Percentiles rank a stretch among this genome's conserved stretches.
Conservation (phyloP, 2,888 invertebrate species). For the Lepeophtheirus nordmannii region DNA sequence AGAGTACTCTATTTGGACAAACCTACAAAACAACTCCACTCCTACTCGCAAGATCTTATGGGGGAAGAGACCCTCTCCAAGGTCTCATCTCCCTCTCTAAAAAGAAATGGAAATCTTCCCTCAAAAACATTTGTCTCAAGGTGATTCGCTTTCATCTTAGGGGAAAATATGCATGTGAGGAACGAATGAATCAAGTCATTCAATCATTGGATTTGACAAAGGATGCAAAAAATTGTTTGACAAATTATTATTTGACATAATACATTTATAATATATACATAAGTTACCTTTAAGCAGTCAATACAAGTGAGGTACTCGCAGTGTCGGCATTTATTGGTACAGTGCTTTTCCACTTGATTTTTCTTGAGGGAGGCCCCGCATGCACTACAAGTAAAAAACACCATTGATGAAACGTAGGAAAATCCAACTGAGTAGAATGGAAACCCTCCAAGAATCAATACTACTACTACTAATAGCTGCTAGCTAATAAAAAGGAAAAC, state of each 20-base stretch:
- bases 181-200: background rate
- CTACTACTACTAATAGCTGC: no score
- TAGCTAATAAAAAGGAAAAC: no score
- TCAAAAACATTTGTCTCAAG: background rate
- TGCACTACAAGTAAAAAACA: slow-evolving; percentile 77
- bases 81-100: no score
- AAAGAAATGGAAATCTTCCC: background rate
- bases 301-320: slow-evolving; percentile 66
- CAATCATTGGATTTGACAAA: background rate
- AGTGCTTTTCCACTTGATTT: slow-evolving; percentile 74
- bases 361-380: slow-evolving; percentile 85
- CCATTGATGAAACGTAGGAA: slow-evolving; percentile 46
- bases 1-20: background rate
- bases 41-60: background rate
- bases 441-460: no score
- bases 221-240: background rate
- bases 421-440: no score
- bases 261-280: background rate
- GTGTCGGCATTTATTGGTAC: slow-evolving; percentile 48
- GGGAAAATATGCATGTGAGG: background rate
- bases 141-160: background rate
- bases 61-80: background rate
- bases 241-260: background rate
- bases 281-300: slow-evolving; percentile 62
- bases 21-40: slow-evolving; percentile 1